phyloP scores from a whole-genome alignment of 2,888 invertebrate species.

The Microplitis manilae region DNA sequence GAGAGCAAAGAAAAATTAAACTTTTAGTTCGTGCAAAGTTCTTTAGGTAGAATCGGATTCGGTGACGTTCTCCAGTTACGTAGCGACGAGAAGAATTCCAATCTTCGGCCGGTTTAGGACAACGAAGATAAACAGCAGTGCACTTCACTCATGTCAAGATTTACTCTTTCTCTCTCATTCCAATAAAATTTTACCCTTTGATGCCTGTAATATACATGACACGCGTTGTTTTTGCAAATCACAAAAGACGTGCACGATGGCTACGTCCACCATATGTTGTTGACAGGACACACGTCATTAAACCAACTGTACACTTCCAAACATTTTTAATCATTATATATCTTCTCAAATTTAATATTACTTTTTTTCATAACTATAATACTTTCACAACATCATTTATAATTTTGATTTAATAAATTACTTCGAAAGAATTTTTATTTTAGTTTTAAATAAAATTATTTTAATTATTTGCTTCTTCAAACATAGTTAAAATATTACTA shows the following conservation, averaged over 20 bases:
- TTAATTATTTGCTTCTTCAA: too few relatives aligned
- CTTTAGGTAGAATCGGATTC: constrained; percentile 36
- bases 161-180: constrained; percentile 3
- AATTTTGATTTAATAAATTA: neutral
- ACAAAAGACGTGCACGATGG: constrained; percentile 17
- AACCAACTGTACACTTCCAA: neutral
- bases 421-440: neutral
- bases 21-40: constrained; percentile 21
- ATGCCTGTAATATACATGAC: constrained; percentile 33
- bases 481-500: too few relatives aligned
- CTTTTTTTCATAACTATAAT: neutral
- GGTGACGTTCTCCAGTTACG: constrained; percentile 33
- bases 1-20: constrained; percentile 25
- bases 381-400: neutral
- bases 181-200: neutral
- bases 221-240: constrained; percentile 36
- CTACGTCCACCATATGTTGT: constrained; percentile 33
- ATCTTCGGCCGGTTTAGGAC: constrained; percentile 34
- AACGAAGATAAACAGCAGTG: constrained; percentile 26
- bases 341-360: neutral
- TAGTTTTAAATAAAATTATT: too few relatives aligned
- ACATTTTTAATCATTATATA: constrained; percentile 5
- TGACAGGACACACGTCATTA: constrained; percentile 4
- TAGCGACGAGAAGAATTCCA: constrained; percentile 35
- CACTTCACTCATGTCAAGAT: constrained; percentile 9